A percentile compares a stretch with the other conserved stretches of the same genome.
Conservation (phyloP, 2,888 invertebrate genomes). For the Xylophagus ater region DNA sequence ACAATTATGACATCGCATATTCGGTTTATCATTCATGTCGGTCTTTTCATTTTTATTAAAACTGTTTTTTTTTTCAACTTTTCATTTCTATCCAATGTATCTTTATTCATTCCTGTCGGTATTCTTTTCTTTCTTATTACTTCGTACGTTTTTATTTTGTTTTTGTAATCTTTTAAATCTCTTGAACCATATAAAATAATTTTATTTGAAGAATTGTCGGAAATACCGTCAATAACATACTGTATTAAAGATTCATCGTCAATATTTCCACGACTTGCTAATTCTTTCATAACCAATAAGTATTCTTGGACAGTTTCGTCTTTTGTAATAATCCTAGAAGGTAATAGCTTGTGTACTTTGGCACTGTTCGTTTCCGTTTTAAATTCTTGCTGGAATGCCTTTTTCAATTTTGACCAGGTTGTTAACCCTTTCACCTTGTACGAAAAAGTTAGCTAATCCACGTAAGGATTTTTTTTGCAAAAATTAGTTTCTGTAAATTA, state of each 20-base stretch:
- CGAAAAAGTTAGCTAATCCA: no score
- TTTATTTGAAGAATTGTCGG: slow-evolving; percentile 20
- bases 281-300: slow-evolving; percentile 11
- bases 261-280: slow-evolving; percentile 21
- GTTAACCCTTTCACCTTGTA: neutral
- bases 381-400: neutral
- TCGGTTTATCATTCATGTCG: no score
- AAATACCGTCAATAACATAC: slow-evolving; percentile 24
- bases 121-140: no score
- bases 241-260: slow-evolving; percentile 23
- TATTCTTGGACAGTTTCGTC: neutral
- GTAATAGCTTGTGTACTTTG: neutral
- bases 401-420: neutral
- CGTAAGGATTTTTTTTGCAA: neutral
- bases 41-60: no score
- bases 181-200: slow-evolving; percentile 21
- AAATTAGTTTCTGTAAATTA: neutral
- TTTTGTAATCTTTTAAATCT: no score
- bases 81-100: no score
- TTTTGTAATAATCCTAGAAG: neutral
- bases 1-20: no score
- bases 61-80: no score
- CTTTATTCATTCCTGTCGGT: no score
- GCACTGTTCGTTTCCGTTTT: neutral
- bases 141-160: no score